A percentile compares a stretch with the other conserved stretches of the same genome.
Conservation (phyloP, 2,888 invertebrate genomes). For the Chironomus riparius region DNA sequence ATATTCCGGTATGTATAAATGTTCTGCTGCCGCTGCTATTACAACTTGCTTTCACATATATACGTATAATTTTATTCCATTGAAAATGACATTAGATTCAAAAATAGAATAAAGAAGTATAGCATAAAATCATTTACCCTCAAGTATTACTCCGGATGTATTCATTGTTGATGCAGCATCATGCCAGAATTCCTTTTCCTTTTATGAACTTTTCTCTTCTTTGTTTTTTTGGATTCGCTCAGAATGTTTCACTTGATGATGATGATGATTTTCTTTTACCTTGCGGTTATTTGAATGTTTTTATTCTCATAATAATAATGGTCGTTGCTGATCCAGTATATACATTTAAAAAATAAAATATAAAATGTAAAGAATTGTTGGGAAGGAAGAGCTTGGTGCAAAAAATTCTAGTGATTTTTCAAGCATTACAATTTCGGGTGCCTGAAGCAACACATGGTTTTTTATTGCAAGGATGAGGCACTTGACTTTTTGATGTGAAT, state of each 20-base stretch:
- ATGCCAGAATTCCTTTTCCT: neutral
- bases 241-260: neutral
- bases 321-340: neutral
- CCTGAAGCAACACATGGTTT: too few relatives aligned
- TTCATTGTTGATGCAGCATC: neutral
- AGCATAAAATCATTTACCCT: constrained; percentile 5
- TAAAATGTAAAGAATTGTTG: neutral
- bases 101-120: neutral
- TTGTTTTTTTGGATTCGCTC: neutral
- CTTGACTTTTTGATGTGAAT: too few relatives aligned
- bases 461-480: too few relatives aligned
- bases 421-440: neutral
- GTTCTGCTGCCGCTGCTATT: neutral
- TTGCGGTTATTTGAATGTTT: constrained; percentile 2
- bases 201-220: neutral
- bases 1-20: neutral
- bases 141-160: neutral
- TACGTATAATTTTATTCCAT: neutral
- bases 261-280: neutral
- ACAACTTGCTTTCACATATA: neutral
- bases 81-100: neutral
- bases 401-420: neutral
- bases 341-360: neutral
- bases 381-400: neutral
- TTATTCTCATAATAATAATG: neutral